A percentile compares a stretch with the other conserved stretches of the same genome.
These are phyloP conservation scores for human DNA, from an alignment of 2,113 vertebrate species.

Conservation along the genomic window GRCh38 chrX:124018001-124018500, in stretches of 20 bases:
- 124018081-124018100: constrained; percentile 14
- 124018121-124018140: constrained; percentile 18
- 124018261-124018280: constrained; percentile 50
- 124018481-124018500: too few relatives aligned
- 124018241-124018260: constrained; percentile 88
- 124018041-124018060: constrained; percentile 24
- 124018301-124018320: constrained; percentile 34
- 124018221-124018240: constrained; percentile 90
- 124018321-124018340: constrained; percentile 13
- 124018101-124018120: constrained; percentile 3
- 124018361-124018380: neutral
- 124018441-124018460: too few relatives aligned
- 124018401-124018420: constrained; percentile 20
- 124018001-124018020: neutral
- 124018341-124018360: neutral
- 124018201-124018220: constrained; percentile 82
- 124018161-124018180: constrained; percentile 33
- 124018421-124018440: neutral
- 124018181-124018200: constrained; percentile 62
- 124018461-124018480: too few relatives aligned
- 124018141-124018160: constrained; percentile 25
- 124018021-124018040: constrained; percentile 36
- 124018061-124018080: neutral
- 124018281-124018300: constrained; percentile 10
- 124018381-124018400: constrained; percentile 25